Evolutionary conservation across 2,797 vertebrate species (phyloP).

Genomic region (Choloepus didactylus): DNA sequence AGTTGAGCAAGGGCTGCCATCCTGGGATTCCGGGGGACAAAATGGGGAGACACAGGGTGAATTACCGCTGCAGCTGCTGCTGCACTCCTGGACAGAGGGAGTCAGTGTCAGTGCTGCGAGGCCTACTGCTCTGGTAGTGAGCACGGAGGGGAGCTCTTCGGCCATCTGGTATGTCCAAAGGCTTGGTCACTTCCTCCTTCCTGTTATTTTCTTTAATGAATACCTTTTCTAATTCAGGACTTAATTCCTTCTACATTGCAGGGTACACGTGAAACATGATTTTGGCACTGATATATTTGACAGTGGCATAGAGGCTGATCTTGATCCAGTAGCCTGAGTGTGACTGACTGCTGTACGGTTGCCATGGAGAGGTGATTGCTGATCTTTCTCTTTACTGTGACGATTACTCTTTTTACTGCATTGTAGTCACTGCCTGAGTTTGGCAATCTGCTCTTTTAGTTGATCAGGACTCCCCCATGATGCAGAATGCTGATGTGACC

Average conservation of each 20-base stretch:
- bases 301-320: conserved; percentile 91
- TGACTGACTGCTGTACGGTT: conserved; percentile 88
- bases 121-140: conserved; percentile 92
- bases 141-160: conserved; percentile 95
- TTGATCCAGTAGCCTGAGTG: conserved; percentile 90
- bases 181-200: conserved; percentile 93
- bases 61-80: conserved; percentile 95
- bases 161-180: conserved; percentile 94
- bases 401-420: conserved; percentile 95
- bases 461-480: conserved; percentile 98
- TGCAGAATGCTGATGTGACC: conserved; percentile 95
- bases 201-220: conserved; percentile 95
- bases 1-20: conserved; percentile 94
- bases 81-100: conserved; percentile 94
- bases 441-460: conserved; percentile 97
- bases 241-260: conserved; percentile 97
- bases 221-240: conserved; percentile 96
- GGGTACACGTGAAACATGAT: conserved; percentile 93
- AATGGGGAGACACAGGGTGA: conserved; percentile 91
- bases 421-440: conserved; percentile 96
- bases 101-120: conserved; percentile 95
- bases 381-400: conserved; percentile 94
- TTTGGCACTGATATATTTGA: conserved; percentile 92
- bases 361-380: conserved; percentile 91
- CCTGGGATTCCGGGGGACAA: conserved; percentile 93